phyloP scores from a whole-genome alignment of 2,113 vertebrate genomes.

The Tachysurus vachellii region DNA sequence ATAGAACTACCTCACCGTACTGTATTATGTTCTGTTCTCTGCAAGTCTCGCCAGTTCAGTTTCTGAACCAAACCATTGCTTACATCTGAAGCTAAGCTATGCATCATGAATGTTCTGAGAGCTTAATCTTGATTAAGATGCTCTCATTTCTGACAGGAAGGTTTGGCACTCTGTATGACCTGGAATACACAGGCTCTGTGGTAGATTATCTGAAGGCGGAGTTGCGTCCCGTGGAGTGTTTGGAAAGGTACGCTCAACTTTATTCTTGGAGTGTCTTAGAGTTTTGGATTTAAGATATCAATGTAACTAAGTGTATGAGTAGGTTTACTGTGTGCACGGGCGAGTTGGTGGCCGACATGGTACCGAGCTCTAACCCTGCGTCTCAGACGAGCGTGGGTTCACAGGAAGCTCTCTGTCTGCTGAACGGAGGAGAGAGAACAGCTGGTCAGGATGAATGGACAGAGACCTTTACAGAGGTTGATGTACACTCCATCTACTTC shows the following conservation, averaged over 20 bases:
- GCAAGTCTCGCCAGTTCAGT: not conserved
- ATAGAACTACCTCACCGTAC: not conserved
- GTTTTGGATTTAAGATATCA: not conserved
- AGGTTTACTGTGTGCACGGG: conserved; percentile 54
- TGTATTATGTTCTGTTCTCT: not conserved
- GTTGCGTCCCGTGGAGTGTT: not conserved
- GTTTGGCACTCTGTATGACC: not conserved
- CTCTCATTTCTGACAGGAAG: not conserved
- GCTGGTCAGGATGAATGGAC: conserved; percentile 42
- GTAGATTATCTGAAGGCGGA: not conserved
- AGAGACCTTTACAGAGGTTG: conserved; percentile 62
- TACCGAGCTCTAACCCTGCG: conserved; percentile 67
- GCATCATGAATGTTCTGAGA: not conserved
- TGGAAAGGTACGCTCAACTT: not conserved
- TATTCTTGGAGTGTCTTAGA: not conserved
- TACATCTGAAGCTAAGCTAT: not conserved
- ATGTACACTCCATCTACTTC: conserved; percentile 25
- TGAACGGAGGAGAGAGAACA: conserved; percentile 34
- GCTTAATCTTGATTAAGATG: not conserved
- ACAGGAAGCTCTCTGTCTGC: conserved; percentile 47
- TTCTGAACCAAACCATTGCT: not conserved
- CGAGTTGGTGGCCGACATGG: conserved; percentile 44
- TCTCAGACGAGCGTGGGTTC: conserved; percentile 51
- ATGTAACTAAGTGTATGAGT: not conserved
- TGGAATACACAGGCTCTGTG: not conserved